phyloP scores from a whole-genome alignment of 2,888 invertebrate species.

The Mongoloraphidia duomilia region DNA sequence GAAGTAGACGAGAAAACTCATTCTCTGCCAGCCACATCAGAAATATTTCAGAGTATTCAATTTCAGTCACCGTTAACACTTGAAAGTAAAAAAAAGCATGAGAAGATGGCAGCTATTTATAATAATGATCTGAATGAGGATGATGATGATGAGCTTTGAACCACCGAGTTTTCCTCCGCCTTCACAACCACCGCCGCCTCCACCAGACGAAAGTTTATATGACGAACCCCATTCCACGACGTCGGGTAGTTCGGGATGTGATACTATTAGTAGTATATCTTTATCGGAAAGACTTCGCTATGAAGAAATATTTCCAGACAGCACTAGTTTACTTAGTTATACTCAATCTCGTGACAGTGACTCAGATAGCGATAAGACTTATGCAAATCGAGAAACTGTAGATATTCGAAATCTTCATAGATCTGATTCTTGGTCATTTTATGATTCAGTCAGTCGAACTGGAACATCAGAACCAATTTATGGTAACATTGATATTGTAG shows the following conservation, averaged over 20 bases:
- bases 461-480: constrained; percentile 15
- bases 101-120: constrained; percentile 22
- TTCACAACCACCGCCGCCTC: constrained; percentile 42
- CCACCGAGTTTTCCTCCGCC: constrained; percentile 35
- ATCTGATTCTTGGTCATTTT: constrained; percentile 38
- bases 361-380: constrained; percentile 18
- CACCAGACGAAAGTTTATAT: constrained; percentile 39
- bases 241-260: constrained; percentile 26
- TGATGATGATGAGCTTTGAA: constrained; percentile 12
- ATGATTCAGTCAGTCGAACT: constrained; percentile 24
- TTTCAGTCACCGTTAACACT: constrained; percentile 45
- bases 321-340: constrained; percentile 20
- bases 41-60: constrained; percentile 47
- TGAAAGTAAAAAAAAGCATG: constrained; percentile 24
- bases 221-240: constrained; percentile 35
- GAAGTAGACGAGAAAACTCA: constrained; percentile 17
- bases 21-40: constrained; percentile 16
- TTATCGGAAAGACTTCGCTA: constrained; percentile 18
- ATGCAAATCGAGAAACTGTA: constrained; percentile 19
- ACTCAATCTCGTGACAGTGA: constrained; percentile 21
- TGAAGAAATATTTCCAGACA: constrained; percentile 31
- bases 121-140: constrained; percentile 22
- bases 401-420: constrained; percentile 24
- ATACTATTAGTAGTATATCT: constrained; percentile 21
- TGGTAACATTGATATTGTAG: constrained; percentile 23